Percentiles rank a stretch among this genome's conserved stretches.
Conservation (phyloP, 23 tunicate species). For the Diplosoma virens region DNA sequence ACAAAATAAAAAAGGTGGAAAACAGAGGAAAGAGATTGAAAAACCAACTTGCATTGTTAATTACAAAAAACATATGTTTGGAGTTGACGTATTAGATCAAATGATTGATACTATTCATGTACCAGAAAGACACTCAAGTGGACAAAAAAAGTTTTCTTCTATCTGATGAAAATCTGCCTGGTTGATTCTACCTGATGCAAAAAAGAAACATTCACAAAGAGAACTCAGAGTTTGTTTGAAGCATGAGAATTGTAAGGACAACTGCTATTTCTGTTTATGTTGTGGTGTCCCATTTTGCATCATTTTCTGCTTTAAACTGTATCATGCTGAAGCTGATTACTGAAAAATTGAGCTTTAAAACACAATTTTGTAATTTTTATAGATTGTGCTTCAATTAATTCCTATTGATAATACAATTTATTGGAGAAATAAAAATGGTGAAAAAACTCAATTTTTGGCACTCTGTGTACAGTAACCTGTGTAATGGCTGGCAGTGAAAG, state of each 20-base stretch:
- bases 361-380: slow-evolving; percentile 2
- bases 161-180: slow-evolving; percentile 9
- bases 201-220: slow-evolving; percentile 4
- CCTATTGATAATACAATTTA: neutral
- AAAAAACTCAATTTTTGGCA: neutral
- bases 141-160: slow-evolving; percentile 19
- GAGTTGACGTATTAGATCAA: slow-evolving; percentile 21
- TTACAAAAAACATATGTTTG: slow-evolving; percentile 40
- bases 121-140: slow-evolving; percentile 33
- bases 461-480: neutral
- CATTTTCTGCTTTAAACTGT: slow-evolving; percentile 3
- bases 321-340: neutral
- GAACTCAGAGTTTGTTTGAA: slow-evolving; percentile 9
- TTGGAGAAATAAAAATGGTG: neutral
- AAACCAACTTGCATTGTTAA: slow-evolving; percentile 21
- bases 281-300: slow-evolving; percentile 20
- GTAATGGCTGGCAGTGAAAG: slow-evolving; percentile 5
- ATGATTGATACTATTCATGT: slow-evolving; percentile 14
- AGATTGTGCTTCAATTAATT: slow-evolving; percentile 7
- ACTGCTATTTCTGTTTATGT: neutral
- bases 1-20: neutral
- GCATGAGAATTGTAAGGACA: neutral
- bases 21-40: neutral
- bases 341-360: neutral
- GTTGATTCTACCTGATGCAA: neutral